Evolutionary conservation across 2,888 invertebrate species (phyloP).

Genomic region (Adela reaumurella): DNA sequence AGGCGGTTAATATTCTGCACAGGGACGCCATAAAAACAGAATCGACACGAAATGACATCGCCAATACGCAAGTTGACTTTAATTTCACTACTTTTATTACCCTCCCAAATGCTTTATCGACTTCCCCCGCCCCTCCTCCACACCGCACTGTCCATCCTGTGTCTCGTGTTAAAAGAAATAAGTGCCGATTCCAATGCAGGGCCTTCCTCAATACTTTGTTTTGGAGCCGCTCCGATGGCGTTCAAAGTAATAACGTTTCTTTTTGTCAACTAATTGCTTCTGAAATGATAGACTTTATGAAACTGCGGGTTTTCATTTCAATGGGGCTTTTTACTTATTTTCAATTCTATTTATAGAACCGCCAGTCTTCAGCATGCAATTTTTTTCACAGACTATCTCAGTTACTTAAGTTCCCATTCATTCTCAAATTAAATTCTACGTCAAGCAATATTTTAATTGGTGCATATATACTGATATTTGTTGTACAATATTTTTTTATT

Average conservation of each 20-base stretch:
- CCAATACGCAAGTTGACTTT: neutral
- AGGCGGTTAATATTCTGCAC: neutral
- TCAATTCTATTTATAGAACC: too few relatives aligned
- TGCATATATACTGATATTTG: too few relatives aligned
- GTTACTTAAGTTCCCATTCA: too few relatives aligned
- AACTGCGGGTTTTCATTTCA: too few relatives aligned
- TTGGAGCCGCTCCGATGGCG: neutral
- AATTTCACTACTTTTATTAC: neutral
- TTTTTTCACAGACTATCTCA: too few relatives aligned
- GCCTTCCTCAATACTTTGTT: neutral
- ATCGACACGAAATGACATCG: neutral
- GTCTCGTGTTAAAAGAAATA: neutral
- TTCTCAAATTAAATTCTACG: too few relatives aligned
- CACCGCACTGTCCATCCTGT: neutral
- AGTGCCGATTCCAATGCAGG: neutral
- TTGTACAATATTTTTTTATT: too few relatives aligned
- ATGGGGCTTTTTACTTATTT: too few relatives aligned
- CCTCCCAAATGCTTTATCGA: neutral
- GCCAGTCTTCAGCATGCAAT: too few relatives aligned
- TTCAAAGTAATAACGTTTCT: neutral
- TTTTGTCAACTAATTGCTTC: neutral
- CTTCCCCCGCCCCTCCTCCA: neutral
- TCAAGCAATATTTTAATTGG: too few relatives aligned
- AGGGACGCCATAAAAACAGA: neutral
- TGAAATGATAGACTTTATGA: neutral